phyloP scores from a whole-genome alignment of 2,113 vertebrate genomes.

The Zosterops pallidus region DNA sequence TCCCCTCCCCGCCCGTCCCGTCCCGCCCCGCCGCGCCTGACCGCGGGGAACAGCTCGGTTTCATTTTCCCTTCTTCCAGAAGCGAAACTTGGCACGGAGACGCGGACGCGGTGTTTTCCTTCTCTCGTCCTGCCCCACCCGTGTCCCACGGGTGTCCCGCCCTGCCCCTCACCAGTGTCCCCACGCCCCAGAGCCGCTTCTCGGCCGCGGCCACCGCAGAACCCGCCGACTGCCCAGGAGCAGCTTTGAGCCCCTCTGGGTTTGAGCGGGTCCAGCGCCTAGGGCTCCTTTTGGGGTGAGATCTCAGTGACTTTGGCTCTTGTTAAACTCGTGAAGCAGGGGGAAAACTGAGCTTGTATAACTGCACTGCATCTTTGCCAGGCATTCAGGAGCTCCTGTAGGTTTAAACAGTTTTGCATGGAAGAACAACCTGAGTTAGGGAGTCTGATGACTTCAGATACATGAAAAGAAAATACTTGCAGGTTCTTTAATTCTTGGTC shows the following conservation, averaged over 20 bases:
- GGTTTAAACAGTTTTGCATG: neutral
- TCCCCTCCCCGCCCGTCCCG: neutral
- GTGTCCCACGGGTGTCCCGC: neutral
- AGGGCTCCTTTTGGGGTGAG: no score
- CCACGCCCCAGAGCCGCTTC: neutral
- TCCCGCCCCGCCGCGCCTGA: no score
- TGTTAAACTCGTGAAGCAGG: neutral
- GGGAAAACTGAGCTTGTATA: neutral
- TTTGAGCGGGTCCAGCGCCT: no score
- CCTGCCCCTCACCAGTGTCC: rapidly evolving
- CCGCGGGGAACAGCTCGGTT: neutral
- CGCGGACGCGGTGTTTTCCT: neutral
- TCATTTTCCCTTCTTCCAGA: constrained; percentile 21
- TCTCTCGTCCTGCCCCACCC: rapidly evolving
- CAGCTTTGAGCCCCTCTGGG: no score
- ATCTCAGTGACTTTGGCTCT: neutral
- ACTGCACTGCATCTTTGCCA: neutral
- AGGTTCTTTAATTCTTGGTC: neutral
- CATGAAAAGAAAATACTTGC: neutral
- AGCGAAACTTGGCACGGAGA: neutral
- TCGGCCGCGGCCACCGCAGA: neutral
- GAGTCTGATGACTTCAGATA: neutral
- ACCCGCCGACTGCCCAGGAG: rapidly evolving
- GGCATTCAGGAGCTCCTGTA: neutral
- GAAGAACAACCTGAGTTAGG: neutral